A percentile compares a stretch with the other conserved stretches of the same genome.
Evolutionary conservation across 64 coral and sea anemone genomes (phyloP).

Genomic region (Pocillopora verrucosa): DNA sequence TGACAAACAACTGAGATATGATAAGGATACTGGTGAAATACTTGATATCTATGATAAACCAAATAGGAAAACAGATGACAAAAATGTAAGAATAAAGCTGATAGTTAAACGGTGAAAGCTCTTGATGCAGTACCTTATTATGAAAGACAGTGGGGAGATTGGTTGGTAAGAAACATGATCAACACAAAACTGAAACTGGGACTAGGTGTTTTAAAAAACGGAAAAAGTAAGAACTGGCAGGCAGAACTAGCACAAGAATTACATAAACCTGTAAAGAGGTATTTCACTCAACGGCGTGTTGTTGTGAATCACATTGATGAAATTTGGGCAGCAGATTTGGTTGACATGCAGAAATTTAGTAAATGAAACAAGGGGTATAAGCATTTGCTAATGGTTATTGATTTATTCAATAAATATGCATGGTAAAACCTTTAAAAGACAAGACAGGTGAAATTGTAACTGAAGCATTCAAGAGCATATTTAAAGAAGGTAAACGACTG

Average conservation of each 20-base stretch:
- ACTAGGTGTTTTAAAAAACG: background rate
- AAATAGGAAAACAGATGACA: background rate
- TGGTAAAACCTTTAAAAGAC: background rate
- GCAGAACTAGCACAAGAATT: background rate
- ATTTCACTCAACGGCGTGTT: background rate
- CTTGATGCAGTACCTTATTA: background rate
- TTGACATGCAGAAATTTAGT: background rate
- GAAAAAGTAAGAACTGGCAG: background rate
- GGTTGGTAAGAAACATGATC: background rate
- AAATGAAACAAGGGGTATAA: background rate
- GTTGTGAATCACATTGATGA: background rate
- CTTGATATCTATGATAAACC: background rate
- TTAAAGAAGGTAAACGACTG: too few species aligned
- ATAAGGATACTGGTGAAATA: background rate
- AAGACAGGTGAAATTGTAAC: too few species aligned
- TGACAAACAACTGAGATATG: slow-evolving; percentile 8
- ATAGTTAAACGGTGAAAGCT: slow-evolving; percentile 10
- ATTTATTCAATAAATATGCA: background rate
- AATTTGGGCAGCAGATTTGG: background rate
- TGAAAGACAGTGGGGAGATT: background rate
- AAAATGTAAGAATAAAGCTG: background rate
- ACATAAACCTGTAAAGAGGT: background rate
- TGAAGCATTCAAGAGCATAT: too few species aligned
- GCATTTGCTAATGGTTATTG: background rate
- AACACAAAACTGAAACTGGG: slow-evolving; percentile 3